A percentile compares a stretch with the other conserved stretches of the same genome.
Evolutionary conservation across 2,888 invertebrate genomes (phyloP).

Genomic region (Drosophila helvetica): DNA sequence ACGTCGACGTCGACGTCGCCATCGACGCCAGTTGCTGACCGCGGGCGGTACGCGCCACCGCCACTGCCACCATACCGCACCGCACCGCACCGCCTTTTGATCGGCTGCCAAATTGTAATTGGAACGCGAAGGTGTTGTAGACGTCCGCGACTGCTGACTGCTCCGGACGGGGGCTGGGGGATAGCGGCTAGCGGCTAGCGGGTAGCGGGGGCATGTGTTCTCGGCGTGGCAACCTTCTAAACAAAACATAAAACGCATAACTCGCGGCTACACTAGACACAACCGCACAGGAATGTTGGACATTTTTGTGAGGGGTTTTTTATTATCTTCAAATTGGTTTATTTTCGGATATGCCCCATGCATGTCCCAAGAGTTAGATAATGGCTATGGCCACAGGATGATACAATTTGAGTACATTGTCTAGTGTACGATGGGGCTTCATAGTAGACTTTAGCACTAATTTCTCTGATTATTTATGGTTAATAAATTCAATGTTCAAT

Average conservation of each 20-base stretch:
- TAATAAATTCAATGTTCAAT: neutral
- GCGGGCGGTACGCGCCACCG: conserved; percentile 52
- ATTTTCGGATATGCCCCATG: neutral
- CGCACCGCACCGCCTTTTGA: conserved; percentile 63
- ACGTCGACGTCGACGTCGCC: conserved; percentile 1
- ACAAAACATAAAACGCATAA: conserved; percentile 58
- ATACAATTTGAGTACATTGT: neutral
- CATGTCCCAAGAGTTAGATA: neutral
- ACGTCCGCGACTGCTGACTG: conserved; percentile 40
- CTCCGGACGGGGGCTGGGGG: neutral
- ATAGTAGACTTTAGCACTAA: neutral
- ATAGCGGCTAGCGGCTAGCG: neutral
- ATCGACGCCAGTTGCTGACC: conserved; percentile 37
- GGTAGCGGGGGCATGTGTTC: conserved; percentile 43
- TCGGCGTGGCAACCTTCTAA: conserved; percentile 62
- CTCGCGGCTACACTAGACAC: conserved; percentile 19
- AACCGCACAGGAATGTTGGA: conserved; percentile 26
- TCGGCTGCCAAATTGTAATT: conserved; percentile 80
- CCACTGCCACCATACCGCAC: neutral
- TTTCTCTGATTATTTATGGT: too few species aligned
- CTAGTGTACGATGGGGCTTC: neutral
- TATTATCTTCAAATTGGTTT: conserved; percentile 20
- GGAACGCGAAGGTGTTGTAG: conserved; percentile 79
- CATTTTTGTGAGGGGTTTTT: conserved; percentile 2
- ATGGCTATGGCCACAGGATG: neutral